Conservation (phyloP, 2,888 invertebrate species). For the Candidula unifasciata region DNA sequence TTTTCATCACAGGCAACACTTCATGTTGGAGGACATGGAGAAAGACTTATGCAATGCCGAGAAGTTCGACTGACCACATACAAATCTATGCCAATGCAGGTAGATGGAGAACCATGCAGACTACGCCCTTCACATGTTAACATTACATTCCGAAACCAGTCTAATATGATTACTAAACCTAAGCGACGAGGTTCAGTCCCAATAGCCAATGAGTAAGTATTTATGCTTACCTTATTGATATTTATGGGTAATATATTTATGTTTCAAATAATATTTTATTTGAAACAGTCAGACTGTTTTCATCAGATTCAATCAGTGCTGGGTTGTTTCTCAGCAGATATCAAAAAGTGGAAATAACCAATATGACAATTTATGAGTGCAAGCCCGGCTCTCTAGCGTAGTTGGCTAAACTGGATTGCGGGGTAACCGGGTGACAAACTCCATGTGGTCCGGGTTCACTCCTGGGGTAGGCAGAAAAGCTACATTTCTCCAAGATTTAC, state of each 20-base stretch:
- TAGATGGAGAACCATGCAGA: conserved; percentile 97
- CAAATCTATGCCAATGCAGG: conserved; percentile 99
- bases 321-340: too few relatives aligned
- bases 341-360: too few relatives aligned
- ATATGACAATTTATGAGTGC: too few relatives aligned
- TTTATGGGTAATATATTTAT: background rate
- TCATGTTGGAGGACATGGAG: conserved; percentile 98
- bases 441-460: too few relatives aligned
- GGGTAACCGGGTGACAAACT: too few relatives aligned
- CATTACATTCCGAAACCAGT: conserved; percentile 92
- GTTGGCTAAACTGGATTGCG: too few relatives aligned
- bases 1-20: conserved; percentile 85
- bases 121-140: conserved; percentile 93
- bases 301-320: too few relatives aligned
- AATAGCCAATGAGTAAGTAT: conserved; percentile 73
- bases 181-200: conserved; percentile 76
- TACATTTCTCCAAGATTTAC: too few relatives aligned
- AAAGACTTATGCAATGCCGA: conserved; percentile 95
- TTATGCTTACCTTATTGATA: background rate
- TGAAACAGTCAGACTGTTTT: too few relatives aligned
- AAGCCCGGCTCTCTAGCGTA: too few relatives aligned
- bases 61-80: conserved; percentile 92
- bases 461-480: too few relatives aligned
- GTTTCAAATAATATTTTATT: background rate
- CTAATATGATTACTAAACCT: conserved; percentile 91